These are phyloP conservation scores for Puntigrus tetrazona DNA, from an alignment of 2,113 vertebrate genomes.

Conservation along the genomic window DNA sequence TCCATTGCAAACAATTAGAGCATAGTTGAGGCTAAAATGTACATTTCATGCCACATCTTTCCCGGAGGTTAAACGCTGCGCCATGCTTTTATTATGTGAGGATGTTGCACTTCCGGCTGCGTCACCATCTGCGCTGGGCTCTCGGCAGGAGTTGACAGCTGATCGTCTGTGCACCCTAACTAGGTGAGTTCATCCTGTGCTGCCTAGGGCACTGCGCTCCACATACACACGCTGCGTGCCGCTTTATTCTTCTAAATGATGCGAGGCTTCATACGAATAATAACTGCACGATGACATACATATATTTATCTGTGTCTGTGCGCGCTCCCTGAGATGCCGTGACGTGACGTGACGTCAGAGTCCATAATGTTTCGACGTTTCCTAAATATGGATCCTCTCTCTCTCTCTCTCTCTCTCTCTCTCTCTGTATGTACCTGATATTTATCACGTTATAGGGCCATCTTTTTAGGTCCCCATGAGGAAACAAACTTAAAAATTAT, in stretches of 20 bases:
- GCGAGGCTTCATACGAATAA: background rate
- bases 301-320: background rate
- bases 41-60: no score
- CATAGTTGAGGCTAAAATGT: no score
- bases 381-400: background rate
- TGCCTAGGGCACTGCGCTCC: no score
- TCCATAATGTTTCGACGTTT: background rate
- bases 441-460: no score
- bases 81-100: background rate
- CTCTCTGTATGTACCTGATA: no score
- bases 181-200: background rate
- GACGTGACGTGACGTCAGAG: background rate
- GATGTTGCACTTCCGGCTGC: background rate
- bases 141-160: background rate
- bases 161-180: background rate
- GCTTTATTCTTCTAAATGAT: background rate
- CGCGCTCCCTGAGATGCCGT: background rate
- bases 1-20: background rate
- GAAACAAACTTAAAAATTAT: no score
- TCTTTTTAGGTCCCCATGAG: no score
- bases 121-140: background rate
- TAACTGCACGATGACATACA: background rate
- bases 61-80: no score
- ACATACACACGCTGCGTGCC: background rate
- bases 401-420: background rate